Evolutionary conservation across 2,888 invertebrate species (phyloP).

Genomic region (Panopea generosa): DNA sequence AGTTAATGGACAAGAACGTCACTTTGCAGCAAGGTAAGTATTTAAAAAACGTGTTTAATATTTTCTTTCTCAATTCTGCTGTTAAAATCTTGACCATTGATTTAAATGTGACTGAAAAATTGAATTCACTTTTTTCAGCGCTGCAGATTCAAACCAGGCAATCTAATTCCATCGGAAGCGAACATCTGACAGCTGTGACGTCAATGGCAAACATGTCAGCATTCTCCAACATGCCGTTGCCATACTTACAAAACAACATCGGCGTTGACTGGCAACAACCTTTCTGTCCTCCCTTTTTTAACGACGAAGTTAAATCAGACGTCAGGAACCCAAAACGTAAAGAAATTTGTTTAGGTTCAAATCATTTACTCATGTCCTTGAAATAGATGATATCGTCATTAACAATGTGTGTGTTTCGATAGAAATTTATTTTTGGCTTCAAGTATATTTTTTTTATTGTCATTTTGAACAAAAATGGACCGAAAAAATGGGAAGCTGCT

Average conservation of each 20-base stretch:
- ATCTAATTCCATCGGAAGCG: conserved; percentile 29
- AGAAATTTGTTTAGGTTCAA: too few relatives aligned
- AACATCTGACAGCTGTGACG: conserved; percentile 31
- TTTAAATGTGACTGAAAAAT: too few relatives aligned
- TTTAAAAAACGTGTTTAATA: too few relatives aligned
- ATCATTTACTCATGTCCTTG: too few relatives aligned
- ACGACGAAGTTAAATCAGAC: conserved; percentile 24
- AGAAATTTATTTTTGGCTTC: too few relatives aligned
- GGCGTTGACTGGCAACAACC: conserved; percentile 75
- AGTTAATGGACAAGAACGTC: conserved; percentile 63
- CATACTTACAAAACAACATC: conserved; percentile 69
- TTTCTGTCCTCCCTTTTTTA: conserved; percentile 59
- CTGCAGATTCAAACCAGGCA: conserved; percentile 51
- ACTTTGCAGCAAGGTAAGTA: conserved; percentile 46
- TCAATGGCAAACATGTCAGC: conserved; percentile 61
- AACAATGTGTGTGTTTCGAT: too few relatives aligned
- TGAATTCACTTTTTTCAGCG: conserved; percentile 26
- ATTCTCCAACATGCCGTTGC: conserved; percentile 72
- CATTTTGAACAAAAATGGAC: too few relatives aligned
- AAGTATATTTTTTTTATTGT: too few relatives aligned
- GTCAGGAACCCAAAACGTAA: conserved; percentile 14
- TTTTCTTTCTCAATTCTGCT: too few relatives aligned
- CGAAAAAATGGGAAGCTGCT: too few relatives aligned
- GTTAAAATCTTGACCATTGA: too few relatives aligned
- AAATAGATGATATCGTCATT: too few relatives aligned